Conservation (phyloP, 2,888 invertebrate species). For the Hypercompe scribonia region DNA sequence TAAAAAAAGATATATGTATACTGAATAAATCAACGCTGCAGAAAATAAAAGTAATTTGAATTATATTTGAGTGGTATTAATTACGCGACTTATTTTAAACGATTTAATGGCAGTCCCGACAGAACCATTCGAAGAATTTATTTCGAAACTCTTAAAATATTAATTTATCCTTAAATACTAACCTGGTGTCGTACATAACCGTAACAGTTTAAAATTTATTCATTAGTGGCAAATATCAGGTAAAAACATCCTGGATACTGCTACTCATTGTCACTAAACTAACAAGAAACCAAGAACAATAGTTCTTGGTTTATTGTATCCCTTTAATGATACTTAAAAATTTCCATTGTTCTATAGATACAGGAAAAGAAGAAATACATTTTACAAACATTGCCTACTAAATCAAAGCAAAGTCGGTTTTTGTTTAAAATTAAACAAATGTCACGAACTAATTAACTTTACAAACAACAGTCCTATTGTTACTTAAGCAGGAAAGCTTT, state of each 20-base stretch:
- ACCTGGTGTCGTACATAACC: neutral
- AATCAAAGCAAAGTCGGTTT: constrained; percentile 18
- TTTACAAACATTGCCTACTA: neutral
- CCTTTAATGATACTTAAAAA: neutral
- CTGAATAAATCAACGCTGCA: too few species aligned
- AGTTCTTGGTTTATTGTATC: too few species aligned
- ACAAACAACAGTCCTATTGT: constrained; percentile 34
- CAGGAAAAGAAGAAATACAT: neutral
- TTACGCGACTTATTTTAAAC: too few species aligned
- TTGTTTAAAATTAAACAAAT: constrained; percentile 24
- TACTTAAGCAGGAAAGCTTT: constrained; percentile 25
- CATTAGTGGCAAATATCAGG: neutral
- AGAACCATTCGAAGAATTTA: too few species aligned
- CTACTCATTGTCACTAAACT: too few species aligned
- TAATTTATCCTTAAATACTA: neutral
- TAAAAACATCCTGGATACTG: neutral
- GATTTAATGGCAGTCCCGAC: too few species aligned
- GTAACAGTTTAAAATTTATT: neutral
- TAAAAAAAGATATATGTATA: too few species aligned
- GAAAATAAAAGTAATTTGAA: too few species aligned
- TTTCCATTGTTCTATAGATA: neutral
- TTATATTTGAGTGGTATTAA: too few species aligned
- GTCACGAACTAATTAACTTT: constrained; percentile 32
- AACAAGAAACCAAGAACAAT: too few species aligned
- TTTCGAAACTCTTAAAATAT: neutral